Conservation (phyloP, 2,797 vertebrate genomes). For the Galaxias olidus region DNA sequence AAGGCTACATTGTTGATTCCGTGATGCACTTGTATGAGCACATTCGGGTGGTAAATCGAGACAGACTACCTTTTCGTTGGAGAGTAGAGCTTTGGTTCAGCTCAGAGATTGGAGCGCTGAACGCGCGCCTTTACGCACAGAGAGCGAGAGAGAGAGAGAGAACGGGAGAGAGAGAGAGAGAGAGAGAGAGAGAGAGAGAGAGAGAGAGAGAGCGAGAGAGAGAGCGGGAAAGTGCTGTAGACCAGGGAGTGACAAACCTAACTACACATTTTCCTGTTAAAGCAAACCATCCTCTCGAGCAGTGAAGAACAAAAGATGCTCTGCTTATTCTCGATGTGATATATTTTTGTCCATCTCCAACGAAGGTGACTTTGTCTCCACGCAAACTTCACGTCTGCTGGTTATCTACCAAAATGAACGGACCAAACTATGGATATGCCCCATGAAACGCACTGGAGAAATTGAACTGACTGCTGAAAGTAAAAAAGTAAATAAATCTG, state of each 20-base stretch:
- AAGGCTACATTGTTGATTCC: too few relatives aligned
- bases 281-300: slow-evolving; percentile 61
- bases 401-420: slow-evolving; percentile 48
- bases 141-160: not conserved
- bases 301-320: slow-evolving; percentile 50
- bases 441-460: slow-evolving; percentile 60
- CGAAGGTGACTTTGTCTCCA: slow-evolving; percentile 28
- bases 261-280: slow-evolving; percentile 53
- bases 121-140: slow-evolving; percentile 14
- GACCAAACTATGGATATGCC: slow-evolving; percentile 68
- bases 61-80: too few relatives aligned
- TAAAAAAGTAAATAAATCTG: slow-evolving; percentile 34
- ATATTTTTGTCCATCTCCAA: slow-evolving; percentile 18
- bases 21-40: too few relatives aligned
- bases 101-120: not conserved
- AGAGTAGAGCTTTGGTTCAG: not conserved
- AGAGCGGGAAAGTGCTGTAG: not conserved
- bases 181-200: not conserved
- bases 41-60: too few relatives aligned
- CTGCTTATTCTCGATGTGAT: slow-evolving; percentile 28
- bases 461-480: slow-evolving; percentile 60
- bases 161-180: not conserved
- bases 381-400: slow-evolving; percentile 55
- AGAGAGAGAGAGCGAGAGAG: slow-evolving; percentile 3
- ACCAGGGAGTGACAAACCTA: not conserved